Conservation (phyloP, 2,888 invertebrate genomes). For the Sminthurinus aureus region DNA sequence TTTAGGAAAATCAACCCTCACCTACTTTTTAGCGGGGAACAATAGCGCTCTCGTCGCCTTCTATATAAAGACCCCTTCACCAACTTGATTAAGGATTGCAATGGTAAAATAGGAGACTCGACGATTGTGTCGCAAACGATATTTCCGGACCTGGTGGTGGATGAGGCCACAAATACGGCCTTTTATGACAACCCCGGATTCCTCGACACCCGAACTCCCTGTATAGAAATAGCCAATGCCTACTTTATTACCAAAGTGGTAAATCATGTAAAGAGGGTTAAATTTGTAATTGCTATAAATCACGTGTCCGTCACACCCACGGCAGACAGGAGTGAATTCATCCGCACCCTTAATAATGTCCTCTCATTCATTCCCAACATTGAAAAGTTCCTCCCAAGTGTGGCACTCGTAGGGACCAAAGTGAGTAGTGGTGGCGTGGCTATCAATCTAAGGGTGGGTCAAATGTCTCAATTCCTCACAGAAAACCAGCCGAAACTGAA, state of each 20-base stretch:
- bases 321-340: not conserved
- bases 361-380: not conserved
- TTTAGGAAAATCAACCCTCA: not conserved
- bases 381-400: not conserved
- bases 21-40: constrained; percentile 6
- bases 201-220: constrained; percentile 5
- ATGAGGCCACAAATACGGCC: not conserved
- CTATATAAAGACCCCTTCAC: too few relatives aligned
- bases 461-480: not conserved
- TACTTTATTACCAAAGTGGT: constrained; percentile 18
- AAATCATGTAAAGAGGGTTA: not conserved
- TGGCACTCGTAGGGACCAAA: not conserved
- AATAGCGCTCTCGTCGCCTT: not conserved
- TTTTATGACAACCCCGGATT: constrained; percentile 20
- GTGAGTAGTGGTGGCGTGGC: not conserved
- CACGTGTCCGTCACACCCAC: not conserved
- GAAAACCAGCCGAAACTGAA: not conserved
- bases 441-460: not conserved
- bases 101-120: not conserved
- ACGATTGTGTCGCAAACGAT: not conserved
- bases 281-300: not conserved
- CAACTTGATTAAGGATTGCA: constrained; percentile 1
- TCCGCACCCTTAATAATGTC: not conserved
- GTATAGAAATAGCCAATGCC: constrained; percentile 25
- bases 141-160: constrained; percentile 1